These are phyloP conservation scores for Anhinga rufa DNA, from an alignment of 2,113 vertebrate genomes.

Conservation along the genomic window DNA sequence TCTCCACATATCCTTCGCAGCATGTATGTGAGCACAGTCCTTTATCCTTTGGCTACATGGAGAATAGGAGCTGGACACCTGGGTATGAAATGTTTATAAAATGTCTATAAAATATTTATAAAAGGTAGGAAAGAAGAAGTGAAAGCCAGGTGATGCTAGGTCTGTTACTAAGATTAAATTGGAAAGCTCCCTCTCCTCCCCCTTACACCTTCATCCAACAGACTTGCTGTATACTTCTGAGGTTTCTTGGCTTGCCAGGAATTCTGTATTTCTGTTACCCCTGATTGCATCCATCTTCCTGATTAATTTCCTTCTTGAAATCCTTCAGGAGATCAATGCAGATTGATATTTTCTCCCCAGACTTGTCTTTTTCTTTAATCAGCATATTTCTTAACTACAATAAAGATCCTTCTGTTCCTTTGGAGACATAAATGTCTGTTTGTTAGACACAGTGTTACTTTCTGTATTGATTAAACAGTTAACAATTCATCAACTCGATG, in stretches of 20 bases:
- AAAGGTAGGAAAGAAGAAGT: background rate
- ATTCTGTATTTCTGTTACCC: background rate
- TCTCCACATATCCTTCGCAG: background rate
- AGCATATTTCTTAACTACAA: slow-evolving; percentile 1
- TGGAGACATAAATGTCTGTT: background rate
- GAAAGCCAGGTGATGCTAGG: background rate
- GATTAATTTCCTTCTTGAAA: slow-evolving; percentile 26
- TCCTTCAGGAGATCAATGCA: slow-evolving; percentile 18
- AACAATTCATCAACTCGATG: background rate
- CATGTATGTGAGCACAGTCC: fast-evolving
- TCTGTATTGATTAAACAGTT: slow-evolving; percentile 41
- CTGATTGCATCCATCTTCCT: background rate
- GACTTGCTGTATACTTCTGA: background rate
- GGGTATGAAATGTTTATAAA: background rate
- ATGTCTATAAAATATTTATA: background rate
- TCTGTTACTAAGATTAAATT: background rate
- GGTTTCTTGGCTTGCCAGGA: background rate
- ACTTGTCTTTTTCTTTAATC: slow-evolving; percentile 2
- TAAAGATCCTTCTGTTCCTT: background rate
- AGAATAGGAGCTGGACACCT: background rate
- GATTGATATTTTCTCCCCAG: slow-evolving; percentile 14
- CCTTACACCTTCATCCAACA: background rate
- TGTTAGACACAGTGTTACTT: background rate
- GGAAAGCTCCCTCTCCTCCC: background rate
- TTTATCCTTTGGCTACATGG: background rate